A percentile compares a stretch with the other conserved stretches of the same genome.
Conservation (phyloP, 2,888 invertebrate genomes). For the Sarcophaga variegata region DNA sequence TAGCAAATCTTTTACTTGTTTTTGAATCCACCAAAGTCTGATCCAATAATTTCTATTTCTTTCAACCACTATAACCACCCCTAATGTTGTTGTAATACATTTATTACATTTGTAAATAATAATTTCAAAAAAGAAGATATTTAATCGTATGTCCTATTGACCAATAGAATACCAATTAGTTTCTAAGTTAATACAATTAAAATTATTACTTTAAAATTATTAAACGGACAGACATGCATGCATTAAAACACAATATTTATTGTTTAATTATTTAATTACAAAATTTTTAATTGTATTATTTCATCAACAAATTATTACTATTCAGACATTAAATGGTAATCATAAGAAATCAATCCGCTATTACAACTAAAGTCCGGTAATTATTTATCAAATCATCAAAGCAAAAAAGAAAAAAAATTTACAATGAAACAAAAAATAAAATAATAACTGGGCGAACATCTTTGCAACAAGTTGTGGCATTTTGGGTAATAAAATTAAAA, state of each 20-base stretch:
- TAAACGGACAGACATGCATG: not conserved
- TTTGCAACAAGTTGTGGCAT: conserved; percentile 42
- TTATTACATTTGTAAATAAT: not conserved
- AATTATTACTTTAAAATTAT: conserved; percentile 52
- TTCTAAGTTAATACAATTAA: not conserved
- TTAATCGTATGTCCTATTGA: conserved; percentile 47
- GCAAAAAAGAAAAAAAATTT: not conserved
- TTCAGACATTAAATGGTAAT: conserved; percentile 3
- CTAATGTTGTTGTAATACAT: conserved; percentile 3
- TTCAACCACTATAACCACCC: not conserved
- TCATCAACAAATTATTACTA: conserved; percentile 43
- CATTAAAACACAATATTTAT: conserved; percentile 19
- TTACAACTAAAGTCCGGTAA: conserved; percentile 49
- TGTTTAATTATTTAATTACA: conserved; percentile 13
- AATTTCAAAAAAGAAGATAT: not conserved
- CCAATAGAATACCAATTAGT: conserved; percentile 64
- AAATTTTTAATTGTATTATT: conserved; percentile 44
- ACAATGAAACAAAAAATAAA: conserved; percentile 1
- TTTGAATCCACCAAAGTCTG: too few relatives aligned
- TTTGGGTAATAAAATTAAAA: conserved; percentile 40
- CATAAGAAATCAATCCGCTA: conserved; percentile 36
- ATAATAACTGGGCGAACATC: conserved; percentile 16
- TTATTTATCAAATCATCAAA: conserved; percentile 35
- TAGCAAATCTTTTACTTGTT: too few relatives aligned
- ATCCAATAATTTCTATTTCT: too few relatives aligned